Base-by-base conservation (phyloP, 2,113 vertebrate genomes). In the Lichenostomus cassidix region DNA sequence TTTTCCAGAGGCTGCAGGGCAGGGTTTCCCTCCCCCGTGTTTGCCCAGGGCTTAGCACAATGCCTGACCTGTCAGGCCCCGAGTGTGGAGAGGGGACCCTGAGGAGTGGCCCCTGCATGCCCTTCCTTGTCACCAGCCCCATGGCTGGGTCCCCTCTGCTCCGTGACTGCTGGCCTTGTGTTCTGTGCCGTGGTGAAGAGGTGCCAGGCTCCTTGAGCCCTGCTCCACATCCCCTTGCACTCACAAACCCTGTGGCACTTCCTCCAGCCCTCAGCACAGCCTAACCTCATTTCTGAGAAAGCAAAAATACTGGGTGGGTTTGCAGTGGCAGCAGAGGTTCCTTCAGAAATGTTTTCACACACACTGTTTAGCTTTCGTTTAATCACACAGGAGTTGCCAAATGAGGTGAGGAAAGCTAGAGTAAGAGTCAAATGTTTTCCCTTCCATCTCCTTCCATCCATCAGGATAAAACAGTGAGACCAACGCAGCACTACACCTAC, bases 11-110 rank as follows among this genome's bases (percentile, higher is more conserved):
- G 76, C 92, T 77, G 88, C 83, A 81, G 95, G 96, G 95, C 96
- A 89, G 96, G 95, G 92, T 83, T 96, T 96, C 89, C 96, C 95
- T 96, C 94, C 88, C 92, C 83, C 4, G 28, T 95, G 94, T 93
- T 93, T 93, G 86, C 88, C 83, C 90, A 73, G 79, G 47, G 88
- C 77, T 93, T 18, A 92, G 94, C 86, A 97, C 95, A 97, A 96
- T 95, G 90, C 49, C 83, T 94, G 92, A 95, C 90, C 94, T 74
- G 85, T 63, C 89, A 73, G 80, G 70, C 82, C 63, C 62, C 16
- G 2, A 60, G 79, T 27, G 76, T 70, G 41, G 88, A 75, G 23
- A 86, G 71, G 63, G 77, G 50, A 93, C 88, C 71, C 88, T 3
- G 50, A 92, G 90, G 50, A 60, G 83, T 49, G 84, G 90, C 75